phyloP scores from a whole-genome alignment of 2,113 vertebrate genomes.

The Lasiurus borealis region DNA sequence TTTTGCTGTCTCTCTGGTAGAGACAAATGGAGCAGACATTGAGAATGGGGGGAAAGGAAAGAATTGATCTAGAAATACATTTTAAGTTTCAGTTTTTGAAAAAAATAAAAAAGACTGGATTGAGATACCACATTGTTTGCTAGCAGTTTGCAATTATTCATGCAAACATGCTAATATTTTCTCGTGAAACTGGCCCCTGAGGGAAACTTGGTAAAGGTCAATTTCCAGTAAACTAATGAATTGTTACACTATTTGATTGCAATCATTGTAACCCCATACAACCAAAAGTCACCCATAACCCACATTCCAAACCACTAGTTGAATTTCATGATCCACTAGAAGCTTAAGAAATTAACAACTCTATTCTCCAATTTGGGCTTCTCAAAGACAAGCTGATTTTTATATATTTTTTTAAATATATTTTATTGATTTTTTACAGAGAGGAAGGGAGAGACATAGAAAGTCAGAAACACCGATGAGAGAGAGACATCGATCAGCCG shows the following conservation, averaged over 20 bases:
- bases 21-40: background rate
- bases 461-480: no score
- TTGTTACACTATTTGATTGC: conserved; percentile 29
- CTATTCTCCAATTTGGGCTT: background rate
- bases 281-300: background rate
- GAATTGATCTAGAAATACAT: background rate
- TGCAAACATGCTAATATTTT: conserved; percentile 17
- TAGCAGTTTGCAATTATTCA: conserved; percentile 28
- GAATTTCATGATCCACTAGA: background rate
- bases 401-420: no score
- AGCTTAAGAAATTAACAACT: background rate
- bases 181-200: background rate
- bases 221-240: conserved; percentile 34
- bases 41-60: background rate
- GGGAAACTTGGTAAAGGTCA: background rate
- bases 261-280: background rate
- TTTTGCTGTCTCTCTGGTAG: background rate
- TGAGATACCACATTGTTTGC: background rate
- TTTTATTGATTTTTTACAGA: no score
- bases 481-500: no score
- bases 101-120: background rate
- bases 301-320: background rate
- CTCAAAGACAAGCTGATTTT: background rate
- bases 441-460: no score
- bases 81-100: conserved; percentile 6